Evolutionary conservation across 2,113 vertebrate species (phyloP), one percentile per base, ranked within the genome.

Genomic region (Dipodomys ordii): DNA sequence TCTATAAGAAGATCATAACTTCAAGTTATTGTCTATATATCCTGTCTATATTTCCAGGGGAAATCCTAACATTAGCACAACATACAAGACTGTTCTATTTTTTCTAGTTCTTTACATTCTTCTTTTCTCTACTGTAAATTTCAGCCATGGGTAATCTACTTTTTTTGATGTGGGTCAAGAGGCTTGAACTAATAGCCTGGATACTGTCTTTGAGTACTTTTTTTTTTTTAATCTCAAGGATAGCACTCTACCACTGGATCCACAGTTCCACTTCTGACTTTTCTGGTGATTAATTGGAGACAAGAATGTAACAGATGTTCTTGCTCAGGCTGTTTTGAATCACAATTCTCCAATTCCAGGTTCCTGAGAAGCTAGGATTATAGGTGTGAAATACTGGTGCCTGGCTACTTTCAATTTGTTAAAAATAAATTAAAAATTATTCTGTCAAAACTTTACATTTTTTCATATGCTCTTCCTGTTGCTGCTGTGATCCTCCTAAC

Each of bases 21-120:
- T 94, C 7, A 89, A 68, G 32, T 71, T 91, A 67, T 94, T 96
- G 25, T 67, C 13, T 7, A 35, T 32, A 49, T 49, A 12, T 49
- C 49, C 49, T 49, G 49, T 49, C 12, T 49, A 49, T 49, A 83
- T 12, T 0, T 60, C 32, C 25, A 39, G 53, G 20, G 89, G 73
- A 83, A 83, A 91, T 74, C 64, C 6, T 6, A 69, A 53, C 25
- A 64, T 20, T 57, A 46, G 10, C 65, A 25, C 39, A 91, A 35
- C 35, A 67, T 2, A 49, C 9, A 69, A 60, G 27, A 2, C 6
- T 32, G 32, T 71, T 13, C 10, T 77, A 9, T 18, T 71, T 57
- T 88, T 46, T 91, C 4, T 1, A 16, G 28, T 0, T 44, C 60
- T 68, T 53, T 1, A 67, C 3, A 25, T 44, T 10, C 1, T 22